Conservation (phyloP, 2,113 vertebrate species). For the Megaceryle maxima region DNA sequence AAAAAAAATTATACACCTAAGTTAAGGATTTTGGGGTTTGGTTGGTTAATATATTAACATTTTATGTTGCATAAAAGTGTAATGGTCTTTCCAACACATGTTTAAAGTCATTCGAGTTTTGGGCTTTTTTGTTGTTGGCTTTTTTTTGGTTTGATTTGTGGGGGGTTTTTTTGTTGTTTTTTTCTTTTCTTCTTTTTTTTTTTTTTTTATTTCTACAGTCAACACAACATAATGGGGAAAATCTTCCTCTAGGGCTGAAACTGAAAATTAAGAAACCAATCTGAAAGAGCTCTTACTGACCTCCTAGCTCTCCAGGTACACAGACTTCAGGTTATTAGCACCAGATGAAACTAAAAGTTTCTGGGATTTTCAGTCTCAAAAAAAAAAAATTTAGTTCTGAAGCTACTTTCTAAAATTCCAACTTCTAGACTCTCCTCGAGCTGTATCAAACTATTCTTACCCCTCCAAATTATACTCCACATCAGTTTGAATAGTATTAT, state of each 20-base stretch:
- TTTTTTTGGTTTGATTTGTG: too few species aligned
- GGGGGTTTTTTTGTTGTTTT: too few species aligned
- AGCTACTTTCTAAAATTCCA: not conserved
- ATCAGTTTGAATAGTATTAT: not conserved
- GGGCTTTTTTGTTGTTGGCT: not conserved
- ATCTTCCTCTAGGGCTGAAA: not conserved
- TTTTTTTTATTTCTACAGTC: not conserved
- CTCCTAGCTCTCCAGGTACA: not conserved
- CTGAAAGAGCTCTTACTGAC: not conserved
- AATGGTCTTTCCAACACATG: not conserved
- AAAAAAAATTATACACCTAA: not conserved
- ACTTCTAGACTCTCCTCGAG: not conserved
- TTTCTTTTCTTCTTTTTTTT: too few species aligned
- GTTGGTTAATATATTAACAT: not conserved
- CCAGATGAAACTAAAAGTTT: not conserved
- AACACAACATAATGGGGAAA: not conserved
- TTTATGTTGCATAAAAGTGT: not conserved
- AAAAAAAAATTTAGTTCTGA: not conserved
- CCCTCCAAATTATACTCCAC: not conserved
- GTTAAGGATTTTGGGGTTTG: not conserved
- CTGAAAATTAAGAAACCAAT: not conserved
- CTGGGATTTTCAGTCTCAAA: not conserved
- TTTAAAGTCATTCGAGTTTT: not conserved
- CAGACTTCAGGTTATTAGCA: not conserved
- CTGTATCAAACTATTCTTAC: not conserved